Evolutionary conservation across 2,888 invertebrate genomes (phyloP).

Genomic region (Acrobasis consociella): DNA sequence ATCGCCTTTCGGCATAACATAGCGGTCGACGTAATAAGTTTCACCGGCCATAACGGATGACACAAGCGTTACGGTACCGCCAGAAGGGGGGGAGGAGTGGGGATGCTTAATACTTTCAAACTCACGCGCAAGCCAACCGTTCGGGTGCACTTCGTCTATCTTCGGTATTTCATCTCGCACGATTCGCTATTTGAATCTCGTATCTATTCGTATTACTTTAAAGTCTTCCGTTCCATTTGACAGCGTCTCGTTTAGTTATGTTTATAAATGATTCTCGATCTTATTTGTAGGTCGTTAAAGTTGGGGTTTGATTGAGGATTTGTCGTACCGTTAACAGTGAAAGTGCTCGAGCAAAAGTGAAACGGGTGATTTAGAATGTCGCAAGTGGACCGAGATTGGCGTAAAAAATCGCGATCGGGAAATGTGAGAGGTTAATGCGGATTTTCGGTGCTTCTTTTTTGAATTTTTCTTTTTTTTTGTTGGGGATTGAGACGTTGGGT

Average conservation of each 20-base stretch:
- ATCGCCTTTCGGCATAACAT: slow-evolving; percentile 58
- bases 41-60: slow-evolving; percentile 77
- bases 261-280: slow-evolving; percentile 15
- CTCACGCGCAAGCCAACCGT: slow-evolving; percentile 59
- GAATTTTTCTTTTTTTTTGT: slow-evolving; percentile 8
- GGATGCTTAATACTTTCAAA: slow-evolving; percentile 66
- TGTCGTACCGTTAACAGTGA: slow-evolving; percentile 73
- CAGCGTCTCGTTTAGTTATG: slow-evolving; percentile 12
- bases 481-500: background rate
- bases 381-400: slow-evolving; percentile 64
- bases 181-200: slow-evolving; percentile 16
- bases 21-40: slow-evolving; percentile 75
- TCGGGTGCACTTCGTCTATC: slow-evolving; percentile 48
- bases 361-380: slow-evolving; percentile 69
- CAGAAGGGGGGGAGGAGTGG: slow-evolving; percentile 42
- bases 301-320: slow-evolving; percentile 44
- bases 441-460: slow-evolving; percentile 34
- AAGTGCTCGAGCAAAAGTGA: slow-evolving; percentile 78
- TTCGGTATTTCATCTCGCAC: slow-evolving; percentile 42
- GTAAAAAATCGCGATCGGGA: slow-evolving; percentile 64
- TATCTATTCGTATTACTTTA: slow-evolving; percentile 13
- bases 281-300: slow-evolving; percentile 37
- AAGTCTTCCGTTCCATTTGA: slow-evolving; percentile 15
- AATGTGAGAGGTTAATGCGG: slow-evolving; percentile 56
- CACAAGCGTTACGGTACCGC: slow-evolving; percentile 77